Evolutionary conservation across 2,113 vertebrate genomes (phyloP).

Genomic region (Triplophysa siluroides): DNA sequence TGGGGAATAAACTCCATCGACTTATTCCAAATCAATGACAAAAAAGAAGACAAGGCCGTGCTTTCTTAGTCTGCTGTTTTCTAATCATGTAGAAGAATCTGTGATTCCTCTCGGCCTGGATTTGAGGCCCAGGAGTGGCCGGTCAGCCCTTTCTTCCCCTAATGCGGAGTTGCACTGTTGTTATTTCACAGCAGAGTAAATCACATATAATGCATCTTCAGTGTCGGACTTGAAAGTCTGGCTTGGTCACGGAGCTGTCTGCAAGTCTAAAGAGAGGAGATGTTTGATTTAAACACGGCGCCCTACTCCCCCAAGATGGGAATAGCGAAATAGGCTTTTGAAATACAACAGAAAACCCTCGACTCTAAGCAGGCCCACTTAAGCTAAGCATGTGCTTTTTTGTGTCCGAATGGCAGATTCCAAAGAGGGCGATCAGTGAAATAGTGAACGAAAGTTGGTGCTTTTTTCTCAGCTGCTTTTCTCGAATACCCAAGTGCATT

Average conservation of each 20-base stretch:
- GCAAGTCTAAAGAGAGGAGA: constrained; percentile 23
- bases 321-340: constrained; percentile 21
- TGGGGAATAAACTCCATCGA: constrained; percentile 43
- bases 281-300: constrained; percentile 38
- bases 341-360: constrained; percentile 8
- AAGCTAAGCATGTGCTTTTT: constrained; percentile 17
- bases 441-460: constrained; percentile 67
- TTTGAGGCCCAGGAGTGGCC: constrained; percentile 59
- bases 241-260: constrained; percentile 52
- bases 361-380: background rate
- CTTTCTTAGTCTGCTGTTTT: constrained; percentile 54
- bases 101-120: constrained; percentile 56
- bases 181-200: constrained; percentile 63
- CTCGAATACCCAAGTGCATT: constrained; percentile 47
- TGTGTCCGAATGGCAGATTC: background rate
- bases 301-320: constrained; percentile 3
- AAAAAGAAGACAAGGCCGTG: constrained; percentile 60
- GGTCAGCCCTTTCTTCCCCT: constrained; percentile 54
- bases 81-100: constrained; percentile 59
- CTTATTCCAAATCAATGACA: constrained; percentile 55
- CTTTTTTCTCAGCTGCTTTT: constrained; percentile 65
- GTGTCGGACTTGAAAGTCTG: constrained; percentile 58
- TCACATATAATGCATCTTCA: constrained; percentile 63
- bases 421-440: constrained; percentile 64
- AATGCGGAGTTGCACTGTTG: constrained; percentile 60